A percentile compares a stretch with the other conserved stretches of the same genome.
These are phyloP conservation scores for Nezara viridula DNA, from an alignment of 2,888 invertebrate genomes.

Conservation along the genomic window DNA sequence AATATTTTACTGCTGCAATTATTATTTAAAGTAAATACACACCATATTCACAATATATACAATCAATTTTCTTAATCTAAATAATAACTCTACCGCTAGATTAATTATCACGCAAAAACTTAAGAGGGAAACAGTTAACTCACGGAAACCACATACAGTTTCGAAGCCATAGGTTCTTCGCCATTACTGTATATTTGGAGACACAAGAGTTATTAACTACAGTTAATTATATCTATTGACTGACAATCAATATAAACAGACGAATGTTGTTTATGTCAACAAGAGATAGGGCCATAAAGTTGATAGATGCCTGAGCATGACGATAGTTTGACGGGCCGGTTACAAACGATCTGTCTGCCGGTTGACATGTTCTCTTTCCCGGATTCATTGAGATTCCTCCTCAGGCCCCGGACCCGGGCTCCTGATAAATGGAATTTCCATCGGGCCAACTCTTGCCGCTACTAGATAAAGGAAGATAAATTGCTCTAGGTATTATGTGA, in stretches of 20 bases:
- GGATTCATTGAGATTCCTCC: conserved; percentile 48
- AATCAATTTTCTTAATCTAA: too few species aligned
- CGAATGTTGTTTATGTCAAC: neutral
- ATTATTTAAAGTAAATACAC: too few species aligned
- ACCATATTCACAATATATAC: too few species aligned
- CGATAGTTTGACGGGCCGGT: conserved; percentile 27
- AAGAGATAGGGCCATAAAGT: neutral
- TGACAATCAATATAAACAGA: neutral
- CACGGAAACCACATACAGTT: too few species aligned
- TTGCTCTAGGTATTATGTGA: conserved; percentile 51
- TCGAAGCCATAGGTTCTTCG: too few species aligned
- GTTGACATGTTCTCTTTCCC: conserved; percentile 42
- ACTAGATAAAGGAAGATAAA: conserved; percentile 56
- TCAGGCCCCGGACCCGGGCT: neutral
- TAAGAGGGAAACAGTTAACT: too few species aligned
- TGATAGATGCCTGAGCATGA: neutral
- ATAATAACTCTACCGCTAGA: too few species aligned
- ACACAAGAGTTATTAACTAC: neutral
- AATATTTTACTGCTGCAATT: too few species aligned
- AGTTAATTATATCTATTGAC: neutral
- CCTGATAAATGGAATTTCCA: conserved; percentile 49
- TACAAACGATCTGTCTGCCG: conserved; percentile 20
- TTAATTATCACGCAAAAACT: too few species aligned
- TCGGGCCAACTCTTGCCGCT: conserved; percentile 53
- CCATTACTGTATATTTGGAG: too few species aligned